phyloP scores from a whole-genome alignment of 2,888 invertebrate genomes.

The Eudemis profundana region DNA sequence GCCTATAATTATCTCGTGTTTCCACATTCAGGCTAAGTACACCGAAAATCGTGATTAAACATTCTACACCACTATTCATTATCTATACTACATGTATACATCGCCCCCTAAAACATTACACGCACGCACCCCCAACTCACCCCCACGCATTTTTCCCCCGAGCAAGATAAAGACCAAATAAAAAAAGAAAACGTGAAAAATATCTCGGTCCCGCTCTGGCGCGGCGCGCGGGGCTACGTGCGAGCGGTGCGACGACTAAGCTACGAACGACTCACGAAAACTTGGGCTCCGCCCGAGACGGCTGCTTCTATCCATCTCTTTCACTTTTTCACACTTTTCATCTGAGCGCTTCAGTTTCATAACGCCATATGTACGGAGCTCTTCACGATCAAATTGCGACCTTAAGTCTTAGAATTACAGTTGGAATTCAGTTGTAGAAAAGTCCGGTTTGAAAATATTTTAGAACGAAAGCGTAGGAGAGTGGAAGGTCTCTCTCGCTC shows the following conservation, averaged over 20 bases:
- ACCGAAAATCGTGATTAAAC: constrained; percentile 81
- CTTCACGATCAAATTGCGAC: constrained; percentile 48
- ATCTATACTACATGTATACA: constrained; percentile 66
- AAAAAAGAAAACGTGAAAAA: constrained; percentile 85
- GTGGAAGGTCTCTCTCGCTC: constrained; percentile 83
- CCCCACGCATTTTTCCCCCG: constrained; percentile 81
- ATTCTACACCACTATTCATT: constrained; percentile 82
- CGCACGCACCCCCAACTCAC: constrained; percentile 65
- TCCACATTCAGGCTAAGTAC: constrained; percentile 73
- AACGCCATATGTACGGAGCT: constrained; percentile 51
- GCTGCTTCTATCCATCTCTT: constrained; percentile 83
- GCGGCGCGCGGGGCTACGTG: constrained; percentile 55
- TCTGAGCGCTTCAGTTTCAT: constrained; percentile 51
- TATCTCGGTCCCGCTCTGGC: constrained; percentile 72
- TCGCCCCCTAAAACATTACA: constrained; percentile 80
- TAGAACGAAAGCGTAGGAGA: constrained; percentile 81
- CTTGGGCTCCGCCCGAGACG: constrained; percentile 84
- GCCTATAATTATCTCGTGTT: constrained; percentile 77
- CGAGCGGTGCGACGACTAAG: constrained; percentile 77
- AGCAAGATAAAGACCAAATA: constrained; percentile 84
- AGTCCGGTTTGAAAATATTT: constrained; percentile 76
- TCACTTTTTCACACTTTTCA: constrained; percentile 85
- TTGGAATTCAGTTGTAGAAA: constrained; percentile 47
- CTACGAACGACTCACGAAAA: constrained; percentile 84
- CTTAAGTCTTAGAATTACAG: constrained; percentile 31